phyloP scores from a whole-genome alignment of 1,140 invertebrate species.

The Eumaeus atala region DNA sequence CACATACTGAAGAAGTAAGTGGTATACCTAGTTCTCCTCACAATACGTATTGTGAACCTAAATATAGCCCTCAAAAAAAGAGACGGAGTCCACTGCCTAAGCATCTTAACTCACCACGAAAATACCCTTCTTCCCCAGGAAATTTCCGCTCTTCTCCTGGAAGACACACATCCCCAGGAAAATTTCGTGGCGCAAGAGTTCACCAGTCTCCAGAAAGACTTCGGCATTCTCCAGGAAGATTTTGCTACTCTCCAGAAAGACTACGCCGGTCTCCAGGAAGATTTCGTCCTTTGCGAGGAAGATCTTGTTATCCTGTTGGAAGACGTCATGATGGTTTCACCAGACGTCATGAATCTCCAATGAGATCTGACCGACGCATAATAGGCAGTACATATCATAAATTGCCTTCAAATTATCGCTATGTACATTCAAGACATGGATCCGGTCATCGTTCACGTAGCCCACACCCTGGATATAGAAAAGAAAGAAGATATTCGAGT shows the following conservation, averaged over 20 bases:
- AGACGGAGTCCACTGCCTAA: neutral
- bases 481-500: constrained; percentile 21
- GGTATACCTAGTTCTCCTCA: too few relatives aligned
- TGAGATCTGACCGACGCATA: constrained; percentile 14
- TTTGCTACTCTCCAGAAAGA: too few relatives aligned
- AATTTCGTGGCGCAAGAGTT: too few relatives aligned
- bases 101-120: neutral
- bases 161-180: too few relatives aligned
- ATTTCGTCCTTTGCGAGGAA: neutral
- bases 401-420: constrained; percentile 17
- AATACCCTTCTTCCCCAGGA: too few relatives aligned
- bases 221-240: too few relatives aligned
- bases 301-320: neutral
- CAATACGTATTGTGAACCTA: too few relatives aligned
- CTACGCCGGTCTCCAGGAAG: neutral
- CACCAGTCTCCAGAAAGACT: too few relatives aligned
- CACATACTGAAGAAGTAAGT: neutral
- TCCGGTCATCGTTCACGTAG: neutral
- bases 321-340: neutral
- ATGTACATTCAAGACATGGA: neutral
- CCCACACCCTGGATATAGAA: neutral
- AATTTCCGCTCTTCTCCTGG: too few relatives aligned
- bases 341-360: constrained; percentile 19
- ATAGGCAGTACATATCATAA: constrained; percentile 20
- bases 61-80: neutral